phyloP scores from a whole-genome alignment of 2,113 vertebrate genomes.

The Mohoua ochrocephala region DNA sequence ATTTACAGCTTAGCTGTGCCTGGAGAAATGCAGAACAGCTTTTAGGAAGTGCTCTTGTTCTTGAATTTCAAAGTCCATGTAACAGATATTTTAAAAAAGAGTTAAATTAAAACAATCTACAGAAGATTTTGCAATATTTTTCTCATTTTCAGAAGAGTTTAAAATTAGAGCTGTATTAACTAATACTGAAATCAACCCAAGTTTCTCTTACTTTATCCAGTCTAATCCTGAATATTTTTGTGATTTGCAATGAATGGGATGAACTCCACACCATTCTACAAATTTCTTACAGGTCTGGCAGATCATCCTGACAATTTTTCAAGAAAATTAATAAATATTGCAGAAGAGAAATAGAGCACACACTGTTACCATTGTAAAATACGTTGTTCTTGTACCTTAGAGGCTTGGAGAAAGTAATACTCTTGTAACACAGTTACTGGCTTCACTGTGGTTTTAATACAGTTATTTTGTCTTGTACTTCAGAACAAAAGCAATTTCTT shows the following conservation, averaged over 20 bases:
- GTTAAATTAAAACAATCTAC: background rate
- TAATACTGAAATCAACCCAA: background rate
- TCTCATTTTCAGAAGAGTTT: background rate
- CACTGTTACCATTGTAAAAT: background rate
- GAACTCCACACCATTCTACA: background rate
- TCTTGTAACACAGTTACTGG: background rate
- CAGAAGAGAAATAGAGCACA: background rate
- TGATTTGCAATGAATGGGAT: background rate
- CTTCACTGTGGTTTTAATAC: background rate
- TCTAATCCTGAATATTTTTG: background rate
- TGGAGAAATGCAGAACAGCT: background rate
- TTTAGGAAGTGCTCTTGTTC: background rate
- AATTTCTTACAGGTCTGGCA: background rate
- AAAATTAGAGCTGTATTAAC: background rate
- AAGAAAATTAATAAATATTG: background rate
- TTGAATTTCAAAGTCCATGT: background rate
- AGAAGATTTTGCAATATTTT: background rate
- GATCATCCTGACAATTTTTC: background rate
- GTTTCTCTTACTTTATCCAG: background rate
- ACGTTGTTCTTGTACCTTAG: background rate
- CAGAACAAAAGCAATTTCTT: constrained; percentile 20
- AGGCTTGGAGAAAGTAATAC: background rate
- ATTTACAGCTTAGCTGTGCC: background rate
- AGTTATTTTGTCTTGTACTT: background rate
- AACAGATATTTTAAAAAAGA: background rate